phyloP scores from a whole-genome alignment of 2,113 vertebrate species.

The Naja naja region DNA sequence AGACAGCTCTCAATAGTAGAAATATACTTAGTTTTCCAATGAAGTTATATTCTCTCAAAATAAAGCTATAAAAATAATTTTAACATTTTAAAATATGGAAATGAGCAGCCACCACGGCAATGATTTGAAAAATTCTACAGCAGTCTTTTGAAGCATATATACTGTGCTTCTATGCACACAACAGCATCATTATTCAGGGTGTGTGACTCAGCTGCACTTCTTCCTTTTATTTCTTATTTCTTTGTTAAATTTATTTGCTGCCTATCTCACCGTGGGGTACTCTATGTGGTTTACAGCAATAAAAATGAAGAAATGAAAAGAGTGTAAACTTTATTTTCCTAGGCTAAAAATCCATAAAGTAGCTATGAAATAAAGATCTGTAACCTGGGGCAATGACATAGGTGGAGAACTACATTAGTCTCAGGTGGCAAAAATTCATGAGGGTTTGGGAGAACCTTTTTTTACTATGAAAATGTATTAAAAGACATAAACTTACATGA shows the following conservation, averaged over 20 bases:
- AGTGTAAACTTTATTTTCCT: background rate
- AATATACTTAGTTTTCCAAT: background rate
- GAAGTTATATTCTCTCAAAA: background rate
- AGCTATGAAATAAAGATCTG: background rate
- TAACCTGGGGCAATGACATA: background rate
- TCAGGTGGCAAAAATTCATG: background rate
- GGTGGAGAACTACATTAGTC: background rate
- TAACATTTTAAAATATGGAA: background rate
- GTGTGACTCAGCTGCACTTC: background rate
- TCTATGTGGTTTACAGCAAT: background rate
- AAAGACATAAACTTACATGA: background rate
- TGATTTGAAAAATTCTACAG: background rate
- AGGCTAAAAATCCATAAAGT: background rate
- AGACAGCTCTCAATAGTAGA: background rate
- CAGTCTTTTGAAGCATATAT: background rate
- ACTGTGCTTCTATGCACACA: background rate
- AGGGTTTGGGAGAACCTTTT: background rate
- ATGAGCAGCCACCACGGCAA: background rate
- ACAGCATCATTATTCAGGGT: background rate
- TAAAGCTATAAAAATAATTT: background rate
- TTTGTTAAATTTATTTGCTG: background rate
- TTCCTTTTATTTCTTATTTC: background rate
- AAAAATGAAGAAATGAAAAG: background rate
- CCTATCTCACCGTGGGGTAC: background rate
- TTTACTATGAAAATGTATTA: background rate